Evolutionary conservation across 2,888 invertebrate species (phyloP).

Genomic region (Congeria kusceri): DNA sequence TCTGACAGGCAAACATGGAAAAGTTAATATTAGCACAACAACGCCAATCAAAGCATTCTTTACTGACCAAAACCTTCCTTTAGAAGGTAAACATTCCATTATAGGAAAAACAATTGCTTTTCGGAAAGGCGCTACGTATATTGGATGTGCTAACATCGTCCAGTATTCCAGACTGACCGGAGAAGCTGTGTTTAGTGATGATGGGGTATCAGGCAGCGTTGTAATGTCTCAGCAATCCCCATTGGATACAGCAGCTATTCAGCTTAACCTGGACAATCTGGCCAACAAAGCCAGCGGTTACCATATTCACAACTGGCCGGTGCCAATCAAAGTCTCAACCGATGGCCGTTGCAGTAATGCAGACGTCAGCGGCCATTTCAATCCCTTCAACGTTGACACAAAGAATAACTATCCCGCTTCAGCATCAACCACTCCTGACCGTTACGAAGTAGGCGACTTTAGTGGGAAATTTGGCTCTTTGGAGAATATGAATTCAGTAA

Average conservation of each 20-base stretch:
- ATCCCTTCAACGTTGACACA: conserved; percentile 88
- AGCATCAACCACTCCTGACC: conserved; percentile 92
- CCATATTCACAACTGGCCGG: conserved; percentile 86
- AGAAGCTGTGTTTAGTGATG: conserved; percentile 79
- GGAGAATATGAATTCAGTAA: conserved; percentile 88
- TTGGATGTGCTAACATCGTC: conserved; percentile 90
- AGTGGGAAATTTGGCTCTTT: conserved; percentile 94
- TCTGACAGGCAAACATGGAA: conserved; percentile 69
- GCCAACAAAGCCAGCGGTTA: conserved; percentile 83
- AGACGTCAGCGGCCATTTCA: conserved; percentile 89
- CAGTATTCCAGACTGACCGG: conserved; percentile 73
- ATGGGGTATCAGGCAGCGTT: conserved; percentile 93
- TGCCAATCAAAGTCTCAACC: conserved; percentile 76
- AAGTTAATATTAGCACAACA: conserved; percentile 51
- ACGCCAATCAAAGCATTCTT: conserved; percentile 50
- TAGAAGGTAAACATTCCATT: conserved; percentile 64
- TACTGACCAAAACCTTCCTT: conserved; percentile 68
- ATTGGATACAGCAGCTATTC: conserved; percentile 88
- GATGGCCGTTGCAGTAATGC: conserved; percentile 87
- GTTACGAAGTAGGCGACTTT: conserved; percentile 95
- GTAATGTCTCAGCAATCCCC: conserved; percentile 92
- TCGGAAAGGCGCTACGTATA: conserved; percentile 40
- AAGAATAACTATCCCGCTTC: conserved; percentile 82
- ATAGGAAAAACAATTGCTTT: conserved; percentile 68
- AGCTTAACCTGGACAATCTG: conserved; percentile 87